A percentile compares a stretch with the other conserved stretches of the same genome.
Conservation (phyloP, 2,888 invertebrate species). For the Temnothorax unifasciatus region DNA sequence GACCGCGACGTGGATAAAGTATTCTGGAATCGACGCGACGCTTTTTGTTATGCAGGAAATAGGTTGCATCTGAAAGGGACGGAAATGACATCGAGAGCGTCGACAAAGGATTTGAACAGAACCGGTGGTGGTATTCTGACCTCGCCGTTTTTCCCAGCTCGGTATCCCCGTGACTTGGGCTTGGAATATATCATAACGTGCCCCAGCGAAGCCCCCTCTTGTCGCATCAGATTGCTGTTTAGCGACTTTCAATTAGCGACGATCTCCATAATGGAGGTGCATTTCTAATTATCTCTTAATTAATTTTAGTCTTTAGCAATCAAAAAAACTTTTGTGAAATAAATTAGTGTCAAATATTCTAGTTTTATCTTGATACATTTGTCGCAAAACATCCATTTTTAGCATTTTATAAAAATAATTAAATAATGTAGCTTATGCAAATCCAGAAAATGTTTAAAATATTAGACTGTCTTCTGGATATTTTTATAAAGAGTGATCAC, state of each 20-base stretch:
- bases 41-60: conserved; percentile 87
- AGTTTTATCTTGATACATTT: neutral
- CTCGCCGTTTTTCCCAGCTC: conserved; percentile 90
- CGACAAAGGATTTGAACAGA: conserved; percentile 80
- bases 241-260: conserved; percentile 90
- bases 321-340: neutral
- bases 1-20: neutral
- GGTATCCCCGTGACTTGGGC: conserved; percentile 90
- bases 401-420: neutral
- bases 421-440: neutral
- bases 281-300: conserved; percentile 16
- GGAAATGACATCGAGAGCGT: conserved; percentile 73
- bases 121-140: conserved; percentile 87
- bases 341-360: neutral
- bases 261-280: conserved; percentile 90
- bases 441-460: neutral
- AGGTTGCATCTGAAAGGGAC: conserved; percentile 84
- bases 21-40: conserved; percentile 13
- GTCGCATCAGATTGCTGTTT: conserved; percentile 89
- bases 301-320: neutral
- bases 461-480: neutral
- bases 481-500: neutral
- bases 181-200: conserved; percentile 90
- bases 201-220: conserved; percentile 86
- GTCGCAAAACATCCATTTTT: neutral